phyloP scores from a whole-genome alignment of 1,140 invertebrate species.

The Ylistrum balloti region DNA sequence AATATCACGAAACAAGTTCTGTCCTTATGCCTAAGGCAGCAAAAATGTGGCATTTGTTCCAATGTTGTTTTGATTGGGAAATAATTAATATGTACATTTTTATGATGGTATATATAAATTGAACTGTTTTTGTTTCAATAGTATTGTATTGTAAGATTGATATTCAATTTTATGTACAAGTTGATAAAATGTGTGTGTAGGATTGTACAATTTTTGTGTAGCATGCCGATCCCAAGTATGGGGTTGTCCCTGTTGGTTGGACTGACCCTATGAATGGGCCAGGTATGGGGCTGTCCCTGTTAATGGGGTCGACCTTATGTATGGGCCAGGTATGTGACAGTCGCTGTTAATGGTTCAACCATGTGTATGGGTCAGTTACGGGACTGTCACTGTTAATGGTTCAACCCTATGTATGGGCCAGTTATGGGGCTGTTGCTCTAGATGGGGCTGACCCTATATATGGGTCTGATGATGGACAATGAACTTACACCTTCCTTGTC shows the following conservation, averaged over 20 bases:
- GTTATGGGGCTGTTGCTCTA: no score
- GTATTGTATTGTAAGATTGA: constrained; percentile 35
- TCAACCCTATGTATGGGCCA: background rate
- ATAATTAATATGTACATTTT: constrained; percentile 34
- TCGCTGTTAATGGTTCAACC: background rate
- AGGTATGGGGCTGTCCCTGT: background rate
- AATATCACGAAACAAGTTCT: background rate
- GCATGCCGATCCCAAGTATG: background rate
- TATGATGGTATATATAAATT: background rate
- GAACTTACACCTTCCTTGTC: background rate
- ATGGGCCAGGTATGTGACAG: no score
- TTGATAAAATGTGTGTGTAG: background rate
- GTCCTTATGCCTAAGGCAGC: constrained; percentile 37
- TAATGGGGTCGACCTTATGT: background rate
- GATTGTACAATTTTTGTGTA: background rate
- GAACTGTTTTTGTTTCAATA: constrained; percentile 20
- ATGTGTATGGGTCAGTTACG: background rate
- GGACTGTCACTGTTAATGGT: no score
- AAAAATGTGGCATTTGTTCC: constrained; percentile 28
- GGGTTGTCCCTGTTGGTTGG: background rate
- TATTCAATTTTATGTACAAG: constrained; percentile 30
- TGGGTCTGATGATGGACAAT: background rate
- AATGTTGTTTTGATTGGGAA: constrained; percentile 35
- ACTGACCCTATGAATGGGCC: no score
- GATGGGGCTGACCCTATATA: background rate